These are phyloP conservation scores for Gymnarchus niloticus DNA, from an alignment of 2,113 vertebrate species.

Conservation along the genomic window DNA sequence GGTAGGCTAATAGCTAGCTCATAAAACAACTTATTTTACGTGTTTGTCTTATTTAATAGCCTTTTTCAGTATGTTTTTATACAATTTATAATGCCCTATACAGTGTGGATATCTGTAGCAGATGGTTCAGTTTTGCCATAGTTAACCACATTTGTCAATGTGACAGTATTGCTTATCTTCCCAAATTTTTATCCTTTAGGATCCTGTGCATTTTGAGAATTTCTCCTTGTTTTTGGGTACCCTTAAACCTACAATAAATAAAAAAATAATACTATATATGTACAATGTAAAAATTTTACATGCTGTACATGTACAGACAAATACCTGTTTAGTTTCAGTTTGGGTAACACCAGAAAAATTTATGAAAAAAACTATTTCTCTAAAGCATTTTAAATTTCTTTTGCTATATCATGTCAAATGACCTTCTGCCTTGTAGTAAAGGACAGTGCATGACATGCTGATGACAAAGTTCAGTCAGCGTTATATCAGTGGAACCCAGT, in stretches of 20 bases:
- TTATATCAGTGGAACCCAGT: too few species aligned
- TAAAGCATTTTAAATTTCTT: too few species aligned
- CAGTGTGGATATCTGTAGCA: not conserved
- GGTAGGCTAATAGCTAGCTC: constrained; percentile 63
- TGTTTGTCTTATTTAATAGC: not conserved
- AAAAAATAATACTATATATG: too few species aligned
- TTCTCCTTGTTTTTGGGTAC: not conserved
- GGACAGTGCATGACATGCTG: too few species aligned
- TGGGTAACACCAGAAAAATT: not conserved
- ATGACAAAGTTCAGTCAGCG: too few species aligned
- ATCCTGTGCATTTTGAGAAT: not conserved
- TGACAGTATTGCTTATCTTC: too few species aligned
- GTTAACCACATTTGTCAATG: not conserved
- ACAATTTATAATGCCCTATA: not conserved
- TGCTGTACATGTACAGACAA: not conserved
- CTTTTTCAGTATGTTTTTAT: not conserved
- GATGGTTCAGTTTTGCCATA: not conserved
- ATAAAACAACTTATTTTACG: not conserved
- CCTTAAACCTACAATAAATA: not conserved
- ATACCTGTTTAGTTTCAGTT: not conserved
- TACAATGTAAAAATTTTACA: too few species aligned
- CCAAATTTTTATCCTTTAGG: not conserved
- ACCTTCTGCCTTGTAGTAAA: not conserved
- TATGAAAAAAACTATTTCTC: not conserved
- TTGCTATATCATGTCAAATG: not conserved